phyloP scores from a whole-genome alignment of 2,888 invertebrate species.

The Parnassius glacialis region DNA sequence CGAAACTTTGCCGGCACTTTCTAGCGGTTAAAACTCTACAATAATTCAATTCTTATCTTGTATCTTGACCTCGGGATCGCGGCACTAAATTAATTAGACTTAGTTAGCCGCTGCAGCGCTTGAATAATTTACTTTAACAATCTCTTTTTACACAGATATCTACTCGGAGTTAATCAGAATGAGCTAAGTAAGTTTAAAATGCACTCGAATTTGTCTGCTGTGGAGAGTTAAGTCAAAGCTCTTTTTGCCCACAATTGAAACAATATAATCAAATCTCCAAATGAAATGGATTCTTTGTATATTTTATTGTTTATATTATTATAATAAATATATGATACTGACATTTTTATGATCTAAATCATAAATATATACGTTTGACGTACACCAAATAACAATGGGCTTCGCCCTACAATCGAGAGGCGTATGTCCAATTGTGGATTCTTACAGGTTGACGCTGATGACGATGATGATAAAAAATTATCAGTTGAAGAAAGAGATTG shows the following conservation, averaged over 20 bases:
- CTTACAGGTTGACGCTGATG: too few species aligned
- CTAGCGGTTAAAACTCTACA: conserved; percentile 40
- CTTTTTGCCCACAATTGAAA: conserved; percentile 11
- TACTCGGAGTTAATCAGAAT: conserved; percentile 34
- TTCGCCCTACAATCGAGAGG: too few species aligned
- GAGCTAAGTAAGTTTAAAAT: conserved; percentile 31
- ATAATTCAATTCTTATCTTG: conserved; percentile 51
- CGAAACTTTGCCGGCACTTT: conserved; percentile 12
- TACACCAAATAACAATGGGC: too few species aligned
- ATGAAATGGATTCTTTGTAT: too few species aligned
- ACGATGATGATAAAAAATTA: too few species aligned
- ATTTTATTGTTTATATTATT: too few species aligned
- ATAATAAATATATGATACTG: too few species aligned
- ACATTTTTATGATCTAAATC: too few species aligned
- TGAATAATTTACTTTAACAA: conserved; percentile 53
- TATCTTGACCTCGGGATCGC: conserved; percentile 46
- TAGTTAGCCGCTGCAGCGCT: conserved; percentile 42
- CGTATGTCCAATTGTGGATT: too few species aligned
- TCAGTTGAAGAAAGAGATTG: too few species aligned
- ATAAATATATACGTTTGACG: too few species aligned
- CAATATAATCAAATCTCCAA: background rate
- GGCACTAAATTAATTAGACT: conserved; percentile 47
- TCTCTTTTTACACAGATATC: conserved; percentile 39
- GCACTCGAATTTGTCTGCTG: conserved; percentile 24
- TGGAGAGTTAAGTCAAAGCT: conserved; percentile 10